Conservation (phyloP, 2,888 invertebrate genomes). For the Heliconius charithonia region DNA sequence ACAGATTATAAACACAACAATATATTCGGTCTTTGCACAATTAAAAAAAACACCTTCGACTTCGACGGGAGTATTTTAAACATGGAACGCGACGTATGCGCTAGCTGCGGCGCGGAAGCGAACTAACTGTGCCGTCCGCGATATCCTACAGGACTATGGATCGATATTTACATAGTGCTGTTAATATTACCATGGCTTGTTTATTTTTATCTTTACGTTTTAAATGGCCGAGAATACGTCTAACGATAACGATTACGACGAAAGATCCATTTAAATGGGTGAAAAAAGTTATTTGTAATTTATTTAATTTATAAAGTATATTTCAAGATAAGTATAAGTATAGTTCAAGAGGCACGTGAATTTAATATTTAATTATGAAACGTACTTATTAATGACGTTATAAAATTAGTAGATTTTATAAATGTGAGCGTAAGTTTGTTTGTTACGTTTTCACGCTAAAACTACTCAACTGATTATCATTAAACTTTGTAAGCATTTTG, state of each 20-base stretch:
- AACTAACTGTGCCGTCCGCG: constrained; percentile 70
- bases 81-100: constrained; percentile 72
- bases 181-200: constrained; percentile 69
- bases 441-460: too few species aligned
- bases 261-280: constrained; percentile 41
- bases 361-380: not conserved
- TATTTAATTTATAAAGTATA: constrained; percentile 13
- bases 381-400: not conserved
- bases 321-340: too few species aligned
- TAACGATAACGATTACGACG: constrained; percentile 9
- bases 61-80: constrained; percentile 56
- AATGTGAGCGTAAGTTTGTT: too few species aligned
- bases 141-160: constrained; percentile 79
- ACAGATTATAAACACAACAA: constrained; percentile 14
- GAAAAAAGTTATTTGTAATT: constrained; percentile 29
- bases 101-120: constrained; percentile 72
- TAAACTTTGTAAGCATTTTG: too few species aligned
- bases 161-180: constrained; percentile 82
- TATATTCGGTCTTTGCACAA: constrained; percentile 1
- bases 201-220: constrained; percentile 55
- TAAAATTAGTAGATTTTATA: too few species aligned
- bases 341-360: not conserved
- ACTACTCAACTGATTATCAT: too few species aligned
- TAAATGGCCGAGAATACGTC: constrained; percentile 48
- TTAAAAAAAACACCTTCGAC: constrained; percentile 28